Evolutionary conservation across 2,113 vertebrate genomes (phyloP), one percentile per base, ranked within the genome.

Genomic region (Pangasianodon gigas): DNA sequence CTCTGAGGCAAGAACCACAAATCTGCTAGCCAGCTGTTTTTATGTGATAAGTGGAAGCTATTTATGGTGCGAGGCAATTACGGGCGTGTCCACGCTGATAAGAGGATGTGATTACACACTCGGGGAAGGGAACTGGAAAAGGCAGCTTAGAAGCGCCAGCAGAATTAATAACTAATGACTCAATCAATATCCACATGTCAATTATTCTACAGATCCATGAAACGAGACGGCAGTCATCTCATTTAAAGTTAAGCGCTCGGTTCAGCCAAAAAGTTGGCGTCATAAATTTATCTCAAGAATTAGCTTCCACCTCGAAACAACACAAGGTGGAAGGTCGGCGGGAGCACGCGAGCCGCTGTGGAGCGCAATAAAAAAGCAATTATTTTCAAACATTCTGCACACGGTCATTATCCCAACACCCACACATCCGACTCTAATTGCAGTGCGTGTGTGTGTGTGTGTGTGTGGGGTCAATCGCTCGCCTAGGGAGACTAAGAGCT

Each of bases 281-380:
- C 29, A 29, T 41, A 56, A 74, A 86, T 56, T 37, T 80, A 44
- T 26, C n/a, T 67, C 8, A 79, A 89, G 86, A 86, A 86, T 90
- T 58, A 48, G 48, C 74, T 86, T 90, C 60, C 60, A 52, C 75
- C 60, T 81, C 37, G 8, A 56, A 86, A 90, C 51, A 69, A 44
- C 60, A 81, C 52, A n/a, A 80, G 89, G 62, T 81, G 75, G 84
- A 86, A 90, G 89, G 89, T 90, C 58, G 77, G 29, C 60, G 24
- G 85, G 74, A 87, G 52, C 69, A 37, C 18, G 24, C 18, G 62
- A 90, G 84, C 29, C 54, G 52, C 88, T 79, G 88, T 18, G 54
- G 52, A 77, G 62, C 48, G 79, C 89, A 90, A 90, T 90, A 90
- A 90, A 86, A 89, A 90, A 87, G 89, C 89, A 87, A 90, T 90